Base-by-base conservation (phyloP, 2,888 invertebrate genomes). In the Thereva unica region DNA sequence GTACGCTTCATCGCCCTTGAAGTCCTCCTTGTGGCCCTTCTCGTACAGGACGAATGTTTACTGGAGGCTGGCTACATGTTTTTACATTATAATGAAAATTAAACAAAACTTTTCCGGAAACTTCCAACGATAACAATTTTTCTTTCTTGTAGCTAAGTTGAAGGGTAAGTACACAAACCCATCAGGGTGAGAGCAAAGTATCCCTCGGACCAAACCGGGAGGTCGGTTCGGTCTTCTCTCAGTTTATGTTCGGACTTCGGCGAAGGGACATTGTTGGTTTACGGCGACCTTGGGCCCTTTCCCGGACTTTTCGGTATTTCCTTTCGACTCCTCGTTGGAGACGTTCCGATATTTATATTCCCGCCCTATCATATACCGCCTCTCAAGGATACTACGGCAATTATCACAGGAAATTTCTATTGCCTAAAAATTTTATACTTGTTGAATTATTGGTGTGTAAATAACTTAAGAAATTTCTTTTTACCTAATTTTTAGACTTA, bases 81-180 rank as follows among this genome's bases (percentile, higher is more conserved):
- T 59, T 59, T 59, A 59, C 59, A 59, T 63, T 63, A 52, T 63
- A 63, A 63, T 63, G 63, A 63, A 63, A 63, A 63, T 63, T 63
- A 63, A 63, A 63, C 63, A 63, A 63, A 63, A 63, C 63, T 63
- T 63, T 44, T 63, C 50, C 52, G 37, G 42, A 52, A 52, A 52
- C 42, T 63, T 63, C 63, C 42, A 63, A 53, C 63, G 52, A 63
- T 63, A 63, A 41, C 50, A 52, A 42, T 63, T 63, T 63, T 63
- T 63, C 63, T 63, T 52, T 52, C 50, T 63, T 63, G 50, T 63
- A 40, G 41, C 52, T 10, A 35, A 52, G 42, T 41, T 63, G 59
- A 59, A 59, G 49, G 49, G 59, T 59, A 49, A 47, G 59, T 59
- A 59, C 59, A 59, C 59, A 59, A 59, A 47, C 47, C 23, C 23